A percentile compares a stretch with the other conserved stretches of the same genome.
These are phyloP conservation scores for Limnodromus scolopaceus DNA, from an alignment of 2,797 vertebrate species.

Conservation along the genomic window DNA sequence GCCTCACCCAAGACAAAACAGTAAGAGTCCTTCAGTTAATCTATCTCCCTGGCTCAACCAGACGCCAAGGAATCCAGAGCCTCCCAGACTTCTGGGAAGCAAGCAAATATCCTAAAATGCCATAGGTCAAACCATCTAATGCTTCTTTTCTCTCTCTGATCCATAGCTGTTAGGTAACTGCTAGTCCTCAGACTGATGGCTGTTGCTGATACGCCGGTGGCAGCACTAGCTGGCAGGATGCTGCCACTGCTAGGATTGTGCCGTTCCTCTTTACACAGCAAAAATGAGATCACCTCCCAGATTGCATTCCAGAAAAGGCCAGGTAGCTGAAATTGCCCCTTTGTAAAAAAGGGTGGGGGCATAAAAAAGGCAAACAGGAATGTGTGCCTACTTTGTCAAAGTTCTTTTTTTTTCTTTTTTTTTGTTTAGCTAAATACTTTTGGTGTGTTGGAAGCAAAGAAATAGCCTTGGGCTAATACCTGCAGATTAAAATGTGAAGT, in stretches of 20 bases:
- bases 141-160: neutral
- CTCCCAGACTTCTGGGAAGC: constrained; percentile 45
- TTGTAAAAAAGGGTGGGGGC: neutral
- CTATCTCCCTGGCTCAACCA: neutral
- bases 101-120: constrained; percentile 20
- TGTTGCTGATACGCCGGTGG: neutral
- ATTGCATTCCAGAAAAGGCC: constrained; percentile 1
- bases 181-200: neutral
- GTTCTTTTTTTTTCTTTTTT: neutral
- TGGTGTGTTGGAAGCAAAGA: neutral
- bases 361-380: neutral
- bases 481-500: neutral
- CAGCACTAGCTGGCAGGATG: neutral
- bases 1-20: constrained; percentile 57
- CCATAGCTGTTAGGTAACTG: neutral
- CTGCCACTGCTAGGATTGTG: neutral
- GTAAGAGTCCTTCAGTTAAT: constrained; percentile 34
- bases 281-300: neutral
- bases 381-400: rapidly evolving
- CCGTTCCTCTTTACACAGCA: neutral
- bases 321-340: neutral
- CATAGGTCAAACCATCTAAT: neutral
- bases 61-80: constrained; percentile 3
- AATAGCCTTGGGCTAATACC: neutral
- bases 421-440: neutral